Evolutionary conservation across 2,113 vertebrate genomes (phyloP), one percentile per base, ranked within the genome.

Genomic region (Cynopterus brachyotis): DNA sequence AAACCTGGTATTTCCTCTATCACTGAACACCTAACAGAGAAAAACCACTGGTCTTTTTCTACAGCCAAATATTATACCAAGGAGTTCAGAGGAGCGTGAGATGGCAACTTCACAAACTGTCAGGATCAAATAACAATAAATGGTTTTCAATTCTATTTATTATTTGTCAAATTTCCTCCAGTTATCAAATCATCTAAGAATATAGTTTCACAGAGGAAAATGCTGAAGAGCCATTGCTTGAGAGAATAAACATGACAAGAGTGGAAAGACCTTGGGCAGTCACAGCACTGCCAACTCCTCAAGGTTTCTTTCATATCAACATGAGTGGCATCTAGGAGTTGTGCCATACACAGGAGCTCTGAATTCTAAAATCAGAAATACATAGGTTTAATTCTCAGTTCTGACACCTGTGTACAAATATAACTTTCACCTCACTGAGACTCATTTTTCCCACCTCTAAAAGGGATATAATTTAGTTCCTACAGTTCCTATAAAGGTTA

Each of bases 131-230:
- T 10, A 92, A 47, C 47, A 86, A 86, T 72, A 67, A 60, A 57
- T n/a, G 32, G n/a, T 47, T 72, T 91, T 85, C 40, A n/a, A 53
- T 64, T 92, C 83, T 92, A 60, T 42, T 91, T 84, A 95, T 30
- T 76, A 67, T 45, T 57, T 66, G 32, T 78, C 40, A 59, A 32
- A 83, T 91, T 94, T 85, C 15, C 70, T 82, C 53, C 37, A 87
- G 50, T 40, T 69, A 85, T 22, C 47, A 79, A 47, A 89, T 60
- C n/a, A 89, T 30, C 37, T 69, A 8, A 64, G n/a, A 93, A 80
- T 17, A 72, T 35, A 28, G 35, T 53, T 69, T 89, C 60, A 60
- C 73, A 91, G 40, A 96, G 26, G 10, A 87, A 88, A 91, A 57
- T 69, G 26, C 20, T 88, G 13, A 62, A 81, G 60, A 91, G 50